Conservation (phyloP, 2,888 invertebrate genomes). For the Smittia aterrima region DNA sequence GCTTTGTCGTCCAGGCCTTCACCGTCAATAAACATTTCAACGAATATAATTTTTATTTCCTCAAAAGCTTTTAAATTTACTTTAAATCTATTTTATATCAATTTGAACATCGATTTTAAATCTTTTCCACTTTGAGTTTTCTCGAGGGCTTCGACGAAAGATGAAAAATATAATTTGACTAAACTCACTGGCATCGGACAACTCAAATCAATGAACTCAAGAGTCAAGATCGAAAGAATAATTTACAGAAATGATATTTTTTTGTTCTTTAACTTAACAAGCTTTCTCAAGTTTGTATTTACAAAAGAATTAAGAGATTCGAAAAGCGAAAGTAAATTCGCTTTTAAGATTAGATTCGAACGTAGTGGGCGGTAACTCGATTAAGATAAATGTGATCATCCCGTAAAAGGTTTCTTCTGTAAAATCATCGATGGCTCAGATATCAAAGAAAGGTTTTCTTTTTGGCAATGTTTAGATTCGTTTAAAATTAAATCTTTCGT, state of each 20-base stretch:
- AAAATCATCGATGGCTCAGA: background rate
- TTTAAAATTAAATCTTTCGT: background rate
- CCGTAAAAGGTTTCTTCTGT: no score
- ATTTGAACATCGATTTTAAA: constrained; percentile 7
- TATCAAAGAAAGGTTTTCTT: background rate
- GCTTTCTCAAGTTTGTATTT: no score
- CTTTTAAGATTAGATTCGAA: no score
- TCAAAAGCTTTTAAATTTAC: background rate
- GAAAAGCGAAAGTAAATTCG: no score
- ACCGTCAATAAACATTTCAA: background rate
- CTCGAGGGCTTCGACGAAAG: background rate
- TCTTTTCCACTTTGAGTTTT: background rate
- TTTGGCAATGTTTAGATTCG: constrained; percentile 10
- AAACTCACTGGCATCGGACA: background rate
- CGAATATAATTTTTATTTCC: constrained; percentile 6
- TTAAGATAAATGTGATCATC: no score
- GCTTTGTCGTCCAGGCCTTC: background rate
- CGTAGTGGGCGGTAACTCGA: no score
- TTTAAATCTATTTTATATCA: constrained; percentile 11
- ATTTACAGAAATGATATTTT: no score
- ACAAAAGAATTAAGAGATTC: no score
- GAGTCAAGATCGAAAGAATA: no score
- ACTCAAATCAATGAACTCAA: background rate
- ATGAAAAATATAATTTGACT: background rate
- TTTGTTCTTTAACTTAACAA: no score